Evolutionary conservation across 2,797 vertebrate species (phyloP), one percentile per base, ranked within the genome.

Genomic region (Spinus pinus): DNA sequence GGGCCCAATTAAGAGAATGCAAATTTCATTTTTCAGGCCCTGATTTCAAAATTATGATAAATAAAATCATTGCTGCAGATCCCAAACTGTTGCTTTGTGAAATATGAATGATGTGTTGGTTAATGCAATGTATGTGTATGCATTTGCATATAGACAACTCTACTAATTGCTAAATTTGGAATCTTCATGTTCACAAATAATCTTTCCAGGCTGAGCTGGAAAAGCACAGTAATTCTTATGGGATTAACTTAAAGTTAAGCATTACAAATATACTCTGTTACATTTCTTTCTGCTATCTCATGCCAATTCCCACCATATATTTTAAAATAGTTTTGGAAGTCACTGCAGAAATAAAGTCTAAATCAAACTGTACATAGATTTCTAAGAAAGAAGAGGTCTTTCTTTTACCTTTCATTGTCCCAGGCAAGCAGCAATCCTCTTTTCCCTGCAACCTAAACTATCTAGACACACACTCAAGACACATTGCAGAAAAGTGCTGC

Each of bases 1-100:
- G 78, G 78, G 95, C 33, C 49, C 79, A 96, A 93, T 94, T 91
- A 97, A 88, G 81, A 92, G 56, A 86, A 93, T 42, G 25, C 30
- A 92, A 46, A 92, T 86, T 78, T 67, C 9, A 58, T 82, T 85
- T 93, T 93, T 86, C 47, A 41, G 69, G 41, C 14, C 33, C 25
- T 15, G 24, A 62, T 91, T 94, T 90, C 85, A 66, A 51, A 80
- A 53, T 66, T 12, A 27, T 49, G 20, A 37, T 53, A 73, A 92
- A 94, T 91, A 53, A 94, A 85, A 89, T 42, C 5, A 17, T 54
- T 57, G n/a, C 14, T 75, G 47, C 22, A 58, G 30, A 44, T 54
- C n/a, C 12, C 77, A 72, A 46, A 62, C 13, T 65, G 5, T 3
- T 87, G 51, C 17, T 19, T 12, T 75, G 21, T 58, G 67, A 86